Evolutionary conservation across 1,140 invertebrate genomes (phyloP).

Genomic region (Lithobius niger): DNA sequence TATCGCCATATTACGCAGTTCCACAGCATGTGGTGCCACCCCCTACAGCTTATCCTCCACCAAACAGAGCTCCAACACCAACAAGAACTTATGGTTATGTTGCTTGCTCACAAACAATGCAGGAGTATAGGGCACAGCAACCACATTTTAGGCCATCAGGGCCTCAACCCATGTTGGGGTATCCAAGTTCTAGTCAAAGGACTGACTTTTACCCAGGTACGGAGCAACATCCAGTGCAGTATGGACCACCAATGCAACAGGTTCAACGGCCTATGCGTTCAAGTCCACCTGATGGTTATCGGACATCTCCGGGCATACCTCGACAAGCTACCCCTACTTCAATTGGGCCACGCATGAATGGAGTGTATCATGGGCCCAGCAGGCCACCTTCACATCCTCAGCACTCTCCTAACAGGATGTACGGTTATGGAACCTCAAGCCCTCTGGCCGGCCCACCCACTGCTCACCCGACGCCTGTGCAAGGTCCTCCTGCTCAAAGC

Average conservation of each 20-base stretch:
- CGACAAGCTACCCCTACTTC: neutral
- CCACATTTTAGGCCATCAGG: neutral
- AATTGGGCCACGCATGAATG: neutral
- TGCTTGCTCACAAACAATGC: neutral
- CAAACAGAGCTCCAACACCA: neutral
- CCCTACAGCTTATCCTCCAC: neutral
- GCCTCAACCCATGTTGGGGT: neutral
- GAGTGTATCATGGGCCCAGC: neutral
- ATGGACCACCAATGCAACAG: neutral
- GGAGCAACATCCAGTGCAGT: neutral
- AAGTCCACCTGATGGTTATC: neutral
- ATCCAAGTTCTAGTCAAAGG: neutral
- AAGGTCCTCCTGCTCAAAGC: too few species aligned
- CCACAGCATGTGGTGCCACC: too few species aligned
- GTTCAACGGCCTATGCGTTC: neutral
- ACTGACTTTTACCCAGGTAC: neutral
- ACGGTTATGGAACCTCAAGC: neutral
- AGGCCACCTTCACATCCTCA: neutral
- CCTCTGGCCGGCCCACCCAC: neutral
- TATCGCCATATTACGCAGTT: neutral
- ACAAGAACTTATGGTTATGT: neutral
- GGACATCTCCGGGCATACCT: neutral
- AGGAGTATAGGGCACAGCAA: neutral
- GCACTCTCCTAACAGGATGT: neutral
- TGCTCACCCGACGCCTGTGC: neutral